Evolutionary conservation across 2,888 invertebrate species (phyloP).

Genomic region (Netelia fuscicornis): DNA sequence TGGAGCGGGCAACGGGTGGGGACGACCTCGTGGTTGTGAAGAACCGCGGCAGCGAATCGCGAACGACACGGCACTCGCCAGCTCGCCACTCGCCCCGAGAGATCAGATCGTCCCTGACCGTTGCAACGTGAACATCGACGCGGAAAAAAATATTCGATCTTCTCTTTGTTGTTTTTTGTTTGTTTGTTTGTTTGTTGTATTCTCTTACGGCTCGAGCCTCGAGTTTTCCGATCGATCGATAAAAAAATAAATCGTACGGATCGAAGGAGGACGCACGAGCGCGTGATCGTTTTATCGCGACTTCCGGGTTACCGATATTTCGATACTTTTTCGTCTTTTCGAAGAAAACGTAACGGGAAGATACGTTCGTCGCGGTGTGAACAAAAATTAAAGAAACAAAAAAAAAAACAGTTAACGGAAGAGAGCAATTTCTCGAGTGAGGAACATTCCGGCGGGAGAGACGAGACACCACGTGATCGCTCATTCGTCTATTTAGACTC

Average conservation of each 20-base stretch:
- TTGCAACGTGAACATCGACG: constrained; percentile 72
- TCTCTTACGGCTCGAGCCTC: neutral
- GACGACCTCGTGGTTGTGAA: constrained; percentile 80
- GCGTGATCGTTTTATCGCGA: too few relatives aligned
- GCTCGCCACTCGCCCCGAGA: constrained; percentile 50
- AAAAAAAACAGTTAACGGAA: constrained; percentile 2
- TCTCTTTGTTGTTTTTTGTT: neutral
- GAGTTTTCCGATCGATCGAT: neutral
- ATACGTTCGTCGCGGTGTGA: neutral
- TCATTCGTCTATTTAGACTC: constrained; percentile 8
- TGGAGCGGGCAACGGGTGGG: constrained; percentile 70
- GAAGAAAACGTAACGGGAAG: neutral
- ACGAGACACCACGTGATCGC: constrained; percentile 9
- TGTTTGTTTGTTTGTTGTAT: neutral
- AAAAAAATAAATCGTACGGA: neutral
- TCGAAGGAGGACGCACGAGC: neutral
- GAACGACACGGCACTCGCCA: constrained; percentile 29
- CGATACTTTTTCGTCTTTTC: neutral
- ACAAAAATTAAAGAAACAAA: neutral
- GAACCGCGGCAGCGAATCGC: constrained; percentile 72
- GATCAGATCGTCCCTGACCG: constrained; percentile 76
- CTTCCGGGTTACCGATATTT: too few relatives aligned
- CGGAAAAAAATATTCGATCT: neutral
- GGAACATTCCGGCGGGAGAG: neutral
- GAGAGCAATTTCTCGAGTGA: neutral